Evolutionary conservation across 1,140 invertebrate genomes (phyloP).

Genomic region (Physella acuta): DNA sequence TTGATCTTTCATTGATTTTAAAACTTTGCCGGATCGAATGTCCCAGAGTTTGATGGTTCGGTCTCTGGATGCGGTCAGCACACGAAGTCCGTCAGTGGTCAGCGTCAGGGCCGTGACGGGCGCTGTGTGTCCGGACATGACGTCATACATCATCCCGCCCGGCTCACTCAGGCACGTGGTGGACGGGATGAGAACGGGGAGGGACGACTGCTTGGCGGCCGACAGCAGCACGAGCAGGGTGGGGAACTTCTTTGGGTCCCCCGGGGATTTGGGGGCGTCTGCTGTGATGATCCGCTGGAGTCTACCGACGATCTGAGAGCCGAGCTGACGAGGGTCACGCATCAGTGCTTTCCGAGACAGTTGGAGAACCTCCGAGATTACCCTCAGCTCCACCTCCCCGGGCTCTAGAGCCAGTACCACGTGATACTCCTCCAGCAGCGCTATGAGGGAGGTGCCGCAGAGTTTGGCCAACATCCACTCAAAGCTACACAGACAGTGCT

Average conservation of each 20-base stretch:
- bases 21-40: slow-evolving; percentile 48
- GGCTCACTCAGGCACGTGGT: slow-evolving; percentile 51
- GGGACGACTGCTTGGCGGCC: slow-evolving; percentile 43
- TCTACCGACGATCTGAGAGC: slow-evolving; percentile 87
- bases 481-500: slow-evolving; percentile 93
- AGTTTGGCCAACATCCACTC: slow-evolving; percentile 96
- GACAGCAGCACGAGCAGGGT: slow-evolving; percentile 42
- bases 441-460: slow-evolving; percentile 85
- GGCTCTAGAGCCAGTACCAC: slow-evolving; percentile 71
- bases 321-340: slow-evolving; percentile 90
- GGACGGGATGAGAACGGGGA: slow-evolving; percentile 51
- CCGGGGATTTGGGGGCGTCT: slow-evolving; percentile 45
- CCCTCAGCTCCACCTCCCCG: slow-evolving; percentile 84
- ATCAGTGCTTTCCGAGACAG: slow-evolving; percentile 71
- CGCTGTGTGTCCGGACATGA: slow-evolving; percentile 52
- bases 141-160: slow-evolving; percentile 52
- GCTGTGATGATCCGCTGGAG: slow-evolving; percentile 61
- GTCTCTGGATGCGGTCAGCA: slow-evolving; percentile 51
- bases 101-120: slow-evolving; percentile 51
- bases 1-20: slow-evolving; percentile 47
- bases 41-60: slow-evolving; percentile 57
- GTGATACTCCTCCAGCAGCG: slow-evolving; percentile 92
- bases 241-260: slow-evolving; percentile 52
- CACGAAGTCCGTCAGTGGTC: slow-evolving; percentile 51
- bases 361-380: slow-evolving; percentile 89